Evolutionary conservation across 2,113 vertebrate genomes (phyloP).

Genomic region (Physeter macrocephalus): DNA sequence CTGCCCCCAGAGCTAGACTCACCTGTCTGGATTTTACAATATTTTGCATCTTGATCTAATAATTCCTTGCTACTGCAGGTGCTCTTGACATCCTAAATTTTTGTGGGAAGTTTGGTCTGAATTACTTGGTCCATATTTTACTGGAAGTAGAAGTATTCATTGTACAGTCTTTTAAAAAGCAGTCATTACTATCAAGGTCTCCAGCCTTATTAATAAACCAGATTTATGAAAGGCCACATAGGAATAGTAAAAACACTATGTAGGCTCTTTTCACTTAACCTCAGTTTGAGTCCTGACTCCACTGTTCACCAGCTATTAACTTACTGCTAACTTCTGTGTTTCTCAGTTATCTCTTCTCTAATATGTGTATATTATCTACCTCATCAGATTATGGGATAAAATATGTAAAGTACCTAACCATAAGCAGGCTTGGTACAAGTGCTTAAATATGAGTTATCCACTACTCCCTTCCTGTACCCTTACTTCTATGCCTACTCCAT

Average conservation of each 20-base stretch:
- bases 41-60: neutral
- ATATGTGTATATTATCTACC: neutral
- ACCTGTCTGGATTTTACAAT: neutral
- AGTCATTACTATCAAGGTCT: neutral
- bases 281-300: neutral
- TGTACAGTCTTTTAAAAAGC: neutral
- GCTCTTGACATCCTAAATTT: neutral
- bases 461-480: neutral
- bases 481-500: fast-evolving
- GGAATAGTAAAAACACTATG: neutral
- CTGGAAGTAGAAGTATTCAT: neutral
- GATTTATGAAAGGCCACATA: neutral
- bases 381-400: neutral
- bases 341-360: neutral
- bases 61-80: neutral
- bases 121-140: neutral
- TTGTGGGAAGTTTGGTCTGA: neutral
- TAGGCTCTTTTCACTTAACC: neutral
- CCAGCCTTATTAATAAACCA: neutral
- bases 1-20: neutral
- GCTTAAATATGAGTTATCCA: neutral
- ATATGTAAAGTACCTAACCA: neutral
- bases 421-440: neutral
- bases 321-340: neutral
- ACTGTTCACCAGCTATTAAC: neutral